phyloP scores from a whole-genome alignment of 2,797 vertebrate genomes.

The Myotis pilosus region DNA sequence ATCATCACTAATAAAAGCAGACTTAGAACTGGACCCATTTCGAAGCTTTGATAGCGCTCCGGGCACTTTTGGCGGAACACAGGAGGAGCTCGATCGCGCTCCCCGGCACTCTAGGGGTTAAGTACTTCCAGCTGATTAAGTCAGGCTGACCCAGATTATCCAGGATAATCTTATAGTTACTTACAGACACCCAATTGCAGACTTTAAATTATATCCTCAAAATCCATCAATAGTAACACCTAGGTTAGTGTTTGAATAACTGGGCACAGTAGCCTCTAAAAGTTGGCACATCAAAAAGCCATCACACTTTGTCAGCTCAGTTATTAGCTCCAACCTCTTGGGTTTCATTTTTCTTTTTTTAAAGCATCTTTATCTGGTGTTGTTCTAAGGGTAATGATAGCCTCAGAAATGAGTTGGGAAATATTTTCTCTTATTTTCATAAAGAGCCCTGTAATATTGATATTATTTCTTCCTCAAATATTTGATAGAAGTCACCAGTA shows the following conservation, averaged over 20 bases:
- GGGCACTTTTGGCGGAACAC: too few relatives aligned
- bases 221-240: not conserved
- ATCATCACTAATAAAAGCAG: too few relatives aligned
- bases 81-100: too few relatives aligned
- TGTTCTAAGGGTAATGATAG: not conserved
- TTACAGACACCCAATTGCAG: not conserved
- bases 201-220: not conserved
- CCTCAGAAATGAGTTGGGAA: not conserved
- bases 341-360: not conserved
- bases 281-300: not conserved
- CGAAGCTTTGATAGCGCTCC: too few relatives aligned
- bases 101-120: too few relatives aligned
- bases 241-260: not conserved
- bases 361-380: not conserved
- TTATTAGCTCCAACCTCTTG: not conserved
- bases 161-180: not conserved
- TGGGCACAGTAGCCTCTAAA: not conserved
- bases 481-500: too few relatives aligned
- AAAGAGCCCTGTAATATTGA: not conserved
- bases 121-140: not conserved
- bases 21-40: too few relatives aligned
- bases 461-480: not conserved
- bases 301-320: not conserved
- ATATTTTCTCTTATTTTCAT: not conserved
- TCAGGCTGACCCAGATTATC: not conserved